Evolutionary conservation across 2,113 vertebrate genomes (phyloP), one percentile per base, ranked within the genome.

Genomic region (Cheilinus undulatus): DNA sequence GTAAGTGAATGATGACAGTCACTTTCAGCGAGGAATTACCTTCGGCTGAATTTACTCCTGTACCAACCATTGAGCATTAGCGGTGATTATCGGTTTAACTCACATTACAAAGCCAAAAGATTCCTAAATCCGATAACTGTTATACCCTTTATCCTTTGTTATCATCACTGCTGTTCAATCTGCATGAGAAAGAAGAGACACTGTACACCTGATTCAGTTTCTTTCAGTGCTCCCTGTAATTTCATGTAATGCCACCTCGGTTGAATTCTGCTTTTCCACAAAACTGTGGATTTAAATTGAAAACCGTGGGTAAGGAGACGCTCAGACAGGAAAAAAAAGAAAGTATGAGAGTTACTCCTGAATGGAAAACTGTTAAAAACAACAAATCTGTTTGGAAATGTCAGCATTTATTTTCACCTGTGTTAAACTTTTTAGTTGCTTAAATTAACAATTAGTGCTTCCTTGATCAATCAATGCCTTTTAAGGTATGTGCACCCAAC

Each of bases 11-110:
- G 78, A 76, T 80, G 80, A 83, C 80, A 86, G 69, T 80, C 64
- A 82, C 72, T 82, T 82, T 88, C 80, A 84, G 56, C 64, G 0
- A 32, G 46, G 81, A 73, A 66, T 86, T 76, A 82, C n/a, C 65
- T 45, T 69, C 68, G 1, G 56, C 30, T 63, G 34, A 82, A 72
- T 67, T 15, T 14, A 15, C 23, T 63, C 43, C 59, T 56, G 59
- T 20, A 26, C 22, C 50, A 58, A 45, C 56, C 60, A 13, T 19
- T 23, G 11, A 57, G 76, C 73, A 40, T 38, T 63, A 20, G 62
- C 63, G 0, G 42, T 7, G 54, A 77, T 75, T 77, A 68, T 40
- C 20, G 51, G 50, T 85, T 80, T 65, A 80, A 66, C 54, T 42
- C 76, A 48, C 42, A 2, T 49, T 14, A 15, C 65, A 24, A 26